Base-by-base conservation (phyloP, 64 coral and sea anemone species). In the Actinia tenebrosa region DNA sequence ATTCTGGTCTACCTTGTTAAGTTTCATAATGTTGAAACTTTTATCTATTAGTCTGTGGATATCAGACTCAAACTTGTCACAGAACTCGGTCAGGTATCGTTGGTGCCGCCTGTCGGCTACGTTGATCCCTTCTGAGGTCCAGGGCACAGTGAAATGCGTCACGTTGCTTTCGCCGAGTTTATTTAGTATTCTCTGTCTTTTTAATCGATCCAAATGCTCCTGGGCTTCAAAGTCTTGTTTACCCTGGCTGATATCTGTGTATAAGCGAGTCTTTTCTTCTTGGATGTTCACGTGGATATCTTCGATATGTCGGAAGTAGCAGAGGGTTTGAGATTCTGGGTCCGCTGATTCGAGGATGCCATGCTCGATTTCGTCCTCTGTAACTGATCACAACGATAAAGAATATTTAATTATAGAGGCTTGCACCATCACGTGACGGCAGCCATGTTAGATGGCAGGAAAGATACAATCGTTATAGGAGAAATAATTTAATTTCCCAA, bases 41-140 rank as follows among this genome's bases (percentile, higher is more conserved):
- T 82, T 92, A 27, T 90, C 88, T 14, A 96, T 89, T 42, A 96
- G 60, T 80, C 94, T 66, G 37, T 87, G 79, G 4, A 96, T 66
- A 83, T 96, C 94, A 43, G 66, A 84, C 53, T 93, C 85, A 45
- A 96, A 92, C 66, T 93, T 96, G 18, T 77, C 53, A 72, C 94
- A 96, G 80, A 96, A 96, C 4, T 44, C 80, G 44, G 84, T 68
- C 1, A 96, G 47, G 30, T 96, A 96, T 53, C 90, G 66, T 16
- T 93, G 87, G 10, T 96, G 94, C 44, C 84, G 55, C 71, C 94
- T 84, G 50, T 96, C 94, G 8, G 91, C 85, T 4, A 79, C 88
- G 27, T 96, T 96, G 9, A 96, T 96, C 18, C 94, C 94, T 14
- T 86, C 90, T n/a, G 69, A 30, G 58, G 77, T 96, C 94, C 94